A percentile compares a stretch with the other conserved stretches of the same genome.
These are phyloP conservation scores for Potamarius usumacintae DNA, from an alignment of 2,113 vertebrate genomes.

Conservation along the genomic window DNA sequence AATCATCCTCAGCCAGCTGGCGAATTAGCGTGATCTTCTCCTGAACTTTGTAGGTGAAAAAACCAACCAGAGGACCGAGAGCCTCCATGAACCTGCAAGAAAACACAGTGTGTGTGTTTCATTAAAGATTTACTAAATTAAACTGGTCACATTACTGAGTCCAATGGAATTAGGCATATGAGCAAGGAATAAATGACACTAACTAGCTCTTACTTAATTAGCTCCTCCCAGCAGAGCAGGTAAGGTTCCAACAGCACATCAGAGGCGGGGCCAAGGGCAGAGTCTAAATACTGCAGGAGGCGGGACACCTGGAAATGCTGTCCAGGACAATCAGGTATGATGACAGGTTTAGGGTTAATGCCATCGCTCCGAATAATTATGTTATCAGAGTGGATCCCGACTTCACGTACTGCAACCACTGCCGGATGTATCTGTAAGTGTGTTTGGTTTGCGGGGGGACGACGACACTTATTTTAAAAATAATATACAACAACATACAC, in stretches of 20 bases:
- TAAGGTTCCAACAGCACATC: conserved; percentile 57
- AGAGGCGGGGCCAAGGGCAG: conserved; percentile 46
- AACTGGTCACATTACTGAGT: neutral
- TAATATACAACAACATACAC: neutral
- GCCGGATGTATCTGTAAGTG: neutral
- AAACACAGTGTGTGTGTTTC: neutral
- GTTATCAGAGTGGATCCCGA: neutral
- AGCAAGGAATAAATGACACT: neutral
- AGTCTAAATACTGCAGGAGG: conserved; percentile 48
- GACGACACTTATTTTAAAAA: neutral
- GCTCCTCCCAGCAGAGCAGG: conserved; percentile 60
- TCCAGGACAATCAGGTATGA: conserved; percentile 49
- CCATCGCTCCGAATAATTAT: no score
- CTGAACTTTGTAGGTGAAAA: conserved; percentile 70
- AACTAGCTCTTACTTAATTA: conserved; percentile 52
- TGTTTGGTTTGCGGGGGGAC: neutral
- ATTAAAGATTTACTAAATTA: neutral
- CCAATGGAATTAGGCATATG: neutral
- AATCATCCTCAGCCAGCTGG: conserved; percentile 50
- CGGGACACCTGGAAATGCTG: conserved; percentile 57
- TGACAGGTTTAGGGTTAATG: neutral
- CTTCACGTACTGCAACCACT: neutral
- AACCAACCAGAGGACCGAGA: conserved; percentile 69
- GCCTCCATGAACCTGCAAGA: conserved; percentile 69
- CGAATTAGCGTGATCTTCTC: conserved; percentile 67